These are phyloP conservation scores for Platichthys flesus DNA, from an alignment of 2,113 vertebrate genomes.

Conservation along the genomic window DNA sequence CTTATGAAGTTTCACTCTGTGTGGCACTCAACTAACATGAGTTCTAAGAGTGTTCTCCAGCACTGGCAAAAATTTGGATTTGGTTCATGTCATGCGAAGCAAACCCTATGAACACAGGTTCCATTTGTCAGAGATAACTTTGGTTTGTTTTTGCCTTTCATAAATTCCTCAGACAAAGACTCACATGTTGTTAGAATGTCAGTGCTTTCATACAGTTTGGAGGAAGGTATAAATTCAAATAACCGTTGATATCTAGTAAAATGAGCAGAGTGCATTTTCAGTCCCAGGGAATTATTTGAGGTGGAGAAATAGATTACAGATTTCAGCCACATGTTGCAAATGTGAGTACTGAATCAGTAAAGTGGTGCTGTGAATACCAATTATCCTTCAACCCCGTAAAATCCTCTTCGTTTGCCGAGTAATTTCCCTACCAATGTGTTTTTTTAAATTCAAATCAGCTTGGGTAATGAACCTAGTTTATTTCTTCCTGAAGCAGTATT, in stretches of 20 bases:
- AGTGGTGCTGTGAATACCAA: slow-evolving; percentile 70
- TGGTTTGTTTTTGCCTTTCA: too few species aligned
- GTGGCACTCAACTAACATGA: slow-evolving; percentile 42
- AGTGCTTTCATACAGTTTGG: slow-evolving; percentile 18
- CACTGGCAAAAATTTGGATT: slow-evolving; percentile 13
- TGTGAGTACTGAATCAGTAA: slow-evolving; percentile 64
- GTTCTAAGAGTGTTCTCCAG: slow-evolving; percentile 18
- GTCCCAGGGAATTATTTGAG: slow-evolving; percentile 42
- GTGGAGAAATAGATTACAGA: slow-evolving; percentile 49
- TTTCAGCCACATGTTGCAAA: slow-evolving; percentile 62
- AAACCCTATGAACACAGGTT: slow-evolving; percentile 1
- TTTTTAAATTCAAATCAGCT: slow-evolving; percentile 73
- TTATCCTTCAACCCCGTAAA: slow-evolving; percentile 74
- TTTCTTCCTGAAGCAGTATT: slow-evolving; percentile 26
- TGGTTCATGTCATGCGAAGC: neutral
- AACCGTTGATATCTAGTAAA: slow-evolving; percentile 13
- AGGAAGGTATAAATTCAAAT: slow-evolving; percentile 12
- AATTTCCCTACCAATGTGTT: slow-evolving; percentile 74
- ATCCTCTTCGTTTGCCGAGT: slow-evolving; percentile 56
- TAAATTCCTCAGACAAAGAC: too few species aligned
- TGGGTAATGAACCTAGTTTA: slow-evolving; percentile 68
- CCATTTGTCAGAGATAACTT: slow-evolving; percentile 26
- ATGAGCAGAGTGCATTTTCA: slow-evolving; percentile 12
- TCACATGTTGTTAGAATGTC: slow-evolving; percentile 7
- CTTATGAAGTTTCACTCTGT: slow-evolving; percentile 54